phyloP scores from a whole-genome alignment of 2,888 invertebrate species.

The Aphodius sticticus region DNA sequence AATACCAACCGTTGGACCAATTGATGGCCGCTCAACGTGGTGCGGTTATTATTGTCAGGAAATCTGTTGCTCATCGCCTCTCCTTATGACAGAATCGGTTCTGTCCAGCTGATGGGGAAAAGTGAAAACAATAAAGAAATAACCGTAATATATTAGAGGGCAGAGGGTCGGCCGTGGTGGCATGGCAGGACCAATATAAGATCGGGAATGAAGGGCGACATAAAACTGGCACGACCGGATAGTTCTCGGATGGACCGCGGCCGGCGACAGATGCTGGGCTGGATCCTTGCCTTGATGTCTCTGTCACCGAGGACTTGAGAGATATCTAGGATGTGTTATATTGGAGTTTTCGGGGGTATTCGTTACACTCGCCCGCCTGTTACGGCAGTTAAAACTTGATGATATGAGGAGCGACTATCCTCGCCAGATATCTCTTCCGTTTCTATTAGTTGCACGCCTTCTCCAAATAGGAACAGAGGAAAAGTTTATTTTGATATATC shows the following conservation, averaged over 20 bases:
- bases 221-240: slow-evolving; percentile 33
- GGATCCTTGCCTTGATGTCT: slow-evolving; percentile 58
- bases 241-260: slow-evolving; percentile 41
- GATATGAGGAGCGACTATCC: slow-evolving; percentile 4
- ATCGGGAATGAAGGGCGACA: slow-evolving; percentile 27
- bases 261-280: slow-evolving; percentile 50
- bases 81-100: not conserved
- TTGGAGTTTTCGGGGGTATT: slow-evolving; percentile 56
- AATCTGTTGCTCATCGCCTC: not conserved
- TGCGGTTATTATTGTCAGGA: not conserved
- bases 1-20: not conserved
- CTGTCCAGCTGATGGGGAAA: slow-evolving; percentile 4
- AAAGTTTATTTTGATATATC: slow-evolving; percentile 24
- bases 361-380: slow-evolving; percentile 52
- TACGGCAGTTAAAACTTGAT: slow-evolving; percentile 47
- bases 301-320: slow-evolving; percentile 56
- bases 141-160: slow-evolving; percentile 41
- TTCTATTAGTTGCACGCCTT: slow-evolving; percentile 17
- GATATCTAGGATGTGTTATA: slow-evolving; percentile 56
- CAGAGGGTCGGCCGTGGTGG: slow-evolving; percentile 29
- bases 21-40: not conserved
- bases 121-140: slow-evolving; percentile 42
- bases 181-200: slow-evolving; percentile 35
- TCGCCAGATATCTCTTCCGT: slow-evolving; percentile 8
- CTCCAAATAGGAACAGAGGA: not conserved